Conservation (phyloP, 2,113 vertebrate species). For the Ahaetulla prasina region DNA sequence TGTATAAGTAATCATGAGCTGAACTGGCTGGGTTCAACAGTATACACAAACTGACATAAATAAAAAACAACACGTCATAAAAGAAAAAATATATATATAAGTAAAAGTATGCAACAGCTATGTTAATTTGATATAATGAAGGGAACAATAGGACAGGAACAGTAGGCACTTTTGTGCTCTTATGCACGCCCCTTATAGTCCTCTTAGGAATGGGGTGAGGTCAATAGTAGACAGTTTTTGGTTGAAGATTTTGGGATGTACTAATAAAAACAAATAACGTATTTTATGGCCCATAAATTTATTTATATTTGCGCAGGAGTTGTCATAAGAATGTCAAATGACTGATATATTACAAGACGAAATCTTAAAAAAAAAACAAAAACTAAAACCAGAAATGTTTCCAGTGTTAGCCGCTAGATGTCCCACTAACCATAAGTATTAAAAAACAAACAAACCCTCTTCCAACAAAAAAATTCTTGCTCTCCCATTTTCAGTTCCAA, state of each 20-base stretch:
- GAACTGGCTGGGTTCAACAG: background rate
- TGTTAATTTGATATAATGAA: too few relatives aligned
- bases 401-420: conserved; percentile 24
- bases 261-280: background rate
- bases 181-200: too few relatives aligned
- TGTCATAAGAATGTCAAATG: fast-evolving
- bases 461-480: fast-evolving
- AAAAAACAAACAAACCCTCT: fast-evolving
- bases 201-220: too few relatives aligned
- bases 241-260: too few relatives aligned
- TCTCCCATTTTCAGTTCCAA: background rate
- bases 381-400: background rate
- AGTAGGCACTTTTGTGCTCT: too few relatives aligned
- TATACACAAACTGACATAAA: too few relatives aligned
- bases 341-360: background rate
- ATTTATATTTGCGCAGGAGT: background rate
- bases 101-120: too few relatives aligned
- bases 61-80: too few relatives aligned
- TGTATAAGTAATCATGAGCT: background rate
- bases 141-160: too few relatives aligned
- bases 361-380: fast-evolving
- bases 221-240: too few relatives aligned
- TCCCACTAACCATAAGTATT: background rate
- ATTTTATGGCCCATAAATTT: background rate
- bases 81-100: too few relatives aligned